phyloP scores from a whole-genome alignment of 2,888 invertebrate species.

The Caenorhabditis afra region DNA sequence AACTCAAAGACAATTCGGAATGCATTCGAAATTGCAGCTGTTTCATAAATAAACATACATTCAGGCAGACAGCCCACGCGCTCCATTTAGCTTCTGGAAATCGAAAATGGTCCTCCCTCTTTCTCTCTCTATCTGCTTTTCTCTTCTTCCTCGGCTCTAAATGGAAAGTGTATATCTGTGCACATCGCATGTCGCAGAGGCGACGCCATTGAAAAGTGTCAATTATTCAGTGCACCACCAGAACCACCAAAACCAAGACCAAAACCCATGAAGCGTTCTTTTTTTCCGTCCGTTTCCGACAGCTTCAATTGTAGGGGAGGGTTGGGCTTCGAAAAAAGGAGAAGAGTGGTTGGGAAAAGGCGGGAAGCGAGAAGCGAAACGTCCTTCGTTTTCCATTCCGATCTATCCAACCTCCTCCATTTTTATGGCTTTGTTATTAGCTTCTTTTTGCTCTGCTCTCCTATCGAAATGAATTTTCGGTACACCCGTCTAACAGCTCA shows the following conservation, averaged over 20 bases:
- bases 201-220: slow-evolving; percentile 10
- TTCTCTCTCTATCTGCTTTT: too few species aligned
- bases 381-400: slow-evolving; percentile 2
- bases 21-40: too few species aligned
- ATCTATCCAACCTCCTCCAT: not conserved
- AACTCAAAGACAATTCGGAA: too few species aligned
- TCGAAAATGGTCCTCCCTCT: not conserved
- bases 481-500: not conserved
- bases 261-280: slow-evolving; percentile 43
- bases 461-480: not conserved
- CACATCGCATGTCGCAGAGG: not conserved
- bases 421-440: slow-evolving; percentile 15
- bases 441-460: not conserved
- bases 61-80: too few species aligned
- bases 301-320: slow-evolving; percentile 20
- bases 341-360: not conserved
- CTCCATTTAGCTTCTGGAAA: not conserved
- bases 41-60: too few species aligned
- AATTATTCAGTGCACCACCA: slow-evolving; percentile 25
- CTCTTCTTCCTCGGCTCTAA: not conserved
- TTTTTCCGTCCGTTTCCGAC: slow-evolving; percentile 15
- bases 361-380: slow-evolving; percentile 1
- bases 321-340: not conserved
- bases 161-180: slow-evolving; percentile 5
- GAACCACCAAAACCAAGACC: too few species aligned